Evolutionary conservation across 2,113 vertebrate species (phyloP).

Genomic region (Aspiorhynchus laticeps): DNA sequence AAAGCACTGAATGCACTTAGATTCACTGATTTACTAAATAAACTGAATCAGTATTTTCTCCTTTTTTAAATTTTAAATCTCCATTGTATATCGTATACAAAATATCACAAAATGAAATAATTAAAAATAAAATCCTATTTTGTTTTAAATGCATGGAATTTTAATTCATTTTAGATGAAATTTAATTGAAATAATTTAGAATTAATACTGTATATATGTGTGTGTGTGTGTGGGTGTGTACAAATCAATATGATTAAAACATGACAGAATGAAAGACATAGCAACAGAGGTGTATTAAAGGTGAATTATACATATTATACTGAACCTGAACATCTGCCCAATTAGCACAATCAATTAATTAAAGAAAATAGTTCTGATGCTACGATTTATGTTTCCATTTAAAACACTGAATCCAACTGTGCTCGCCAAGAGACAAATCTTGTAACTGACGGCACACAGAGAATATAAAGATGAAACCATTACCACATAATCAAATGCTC

Average conservation of each 20-base stretch:
- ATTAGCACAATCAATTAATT: background rate
- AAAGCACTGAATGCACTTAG: background rate
- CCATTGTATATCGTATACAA: background rate
- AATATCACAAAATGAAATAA: background rate
- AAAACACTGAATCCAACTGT: background rate
- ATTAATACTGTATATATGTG: too few species aligned
- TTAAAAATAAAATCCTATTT: background rate
- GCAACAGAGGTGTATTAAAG: background rate
- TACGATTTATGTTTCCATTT: background rate
- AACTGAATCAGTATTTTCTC: background rate
- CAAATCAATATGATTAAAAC: too few species aligned
- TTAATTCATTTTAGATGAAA: too few species aligned
- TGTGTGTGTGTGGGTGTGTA: too few species aligned
- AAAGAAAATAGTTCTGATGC: background rate
- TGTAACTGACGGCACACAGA: background rate
- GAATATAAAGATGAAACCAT: background rate
- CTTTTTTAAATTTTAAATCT: background rate
- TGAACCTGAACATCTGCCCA: background rate
- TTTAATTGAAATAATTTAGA: too few species aligned
- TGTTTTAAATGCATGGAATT: too few species aligned
- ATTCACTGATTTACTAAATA: background rate
- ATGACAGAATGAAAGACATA: background rate
- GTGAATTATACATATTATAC: background rate
- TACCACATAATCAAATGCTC: slow-evolving; percentile 12
- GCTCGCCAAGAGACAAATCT: background rate